Evolutionary conservation across 1,140 invertebrate species (phyloP).

Genomic region (Sweltsa coloradensis): DNA sequence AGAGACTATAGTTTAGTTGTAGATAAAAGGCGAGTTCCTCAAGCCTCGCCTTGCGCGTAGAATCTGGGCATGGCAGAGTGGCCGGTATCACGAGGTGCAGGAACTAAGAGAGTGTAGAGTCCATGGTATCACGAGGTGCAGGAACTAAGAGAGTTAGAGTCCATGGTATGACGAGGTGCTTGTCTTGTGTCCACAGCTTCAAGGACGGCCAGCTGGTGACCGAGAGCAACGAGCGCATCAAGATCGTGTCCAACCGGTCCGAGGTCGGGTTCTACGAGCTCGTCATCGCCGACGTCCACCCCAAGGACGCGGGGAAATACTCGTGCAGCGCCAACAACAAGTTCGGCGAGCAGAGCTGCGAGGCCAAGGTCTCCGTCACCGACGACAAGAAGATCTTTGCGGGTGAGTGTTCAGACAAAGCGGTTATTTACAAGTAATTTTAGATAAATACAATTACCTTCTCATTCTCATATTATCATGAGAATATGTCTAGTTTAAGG

Average conservation of each 20-base stretch:
- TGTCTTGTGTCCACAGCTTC: too few relatives aligned
- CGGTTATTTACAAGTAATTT: neutral
- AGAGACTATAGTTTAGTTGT: too few relatives aligned
- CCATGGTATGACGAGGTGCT: too few relatives aligned
- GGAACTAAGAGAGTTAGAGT: too few relatives aligned
- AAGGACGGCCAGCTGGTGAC: constrained; percentile 68
- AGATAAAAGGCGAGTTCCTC: too few relatives aligned
- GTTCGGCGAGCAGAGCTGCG: constrained; percentile 61
- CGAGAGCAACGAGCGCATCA: constrained; percentile 52
- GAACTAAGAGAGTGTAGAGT: too few relatives aligned
- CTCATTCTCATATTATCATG: too few relatives aligned
- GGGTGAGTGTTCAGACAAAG: constrained; percentile 31
- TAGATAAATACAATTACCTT: neutral
- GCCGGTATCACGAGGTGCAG: too few relatives aligned
- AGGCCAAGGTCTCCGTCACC: constrained; percentile 66
- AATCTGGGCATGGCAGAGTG: too few relatives aligned
- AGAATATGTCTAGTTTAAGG: too few relatives aligned
- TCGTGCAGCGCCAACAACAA: constrained; percentile 76
- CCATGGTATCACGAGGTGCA: too few relatives aligned
- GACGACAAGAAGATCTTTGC: constrained; percentile 74
- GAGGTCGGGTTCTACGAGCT: constrained; percentile 82
- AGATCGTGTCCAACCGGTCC: constrained; percentile 58
- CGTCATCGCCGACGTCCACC: constrained; percentile 69
- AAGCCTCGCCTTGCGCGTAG: too few relatives aligned
- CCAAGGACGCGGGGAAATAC: constrained; percentile 76